Conservation (phyloP, 2,113 vertebrate genomes). For the Gulo gulo region DNA sequence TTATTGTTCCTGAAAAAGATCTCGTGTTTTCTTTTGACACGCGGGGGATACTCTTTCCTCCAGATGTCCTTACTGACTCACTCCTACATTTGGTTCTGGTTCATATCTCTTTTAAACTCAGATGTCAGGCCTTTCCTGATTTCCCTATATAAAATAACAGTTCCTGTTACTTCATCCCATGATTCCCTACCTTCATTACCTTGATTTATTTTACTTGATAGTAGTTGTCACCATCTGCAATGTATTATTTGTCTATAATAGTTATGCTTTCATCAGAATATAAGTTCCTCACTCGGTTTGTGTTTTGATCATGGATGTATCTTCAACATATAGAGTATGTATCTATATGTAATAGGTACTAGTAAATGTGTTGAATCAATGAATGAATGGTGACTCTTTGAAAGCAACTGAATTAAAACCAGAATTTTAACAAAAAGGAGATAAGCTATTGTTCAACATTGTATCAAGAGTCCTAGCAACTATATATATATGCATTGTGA, state of each 20-base stretch:
- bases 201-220: neutral
- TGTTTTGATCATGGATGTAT: neutral
- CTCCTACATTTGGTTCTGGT: neutral
- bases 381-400: neutral
- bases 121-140: neutral
- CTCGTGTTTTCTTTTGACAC: neutral
- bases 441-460: neutral
- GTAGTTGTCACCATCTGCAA: neutral
- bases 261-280: neutral
- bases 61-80: neutral
- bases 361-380: neutral
- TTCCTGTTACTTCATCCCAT: neutral
- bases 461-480: neutral
- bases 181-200: neutral
- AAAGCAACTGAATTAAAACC: neutral
- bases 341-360: neutral
- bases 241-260: neutral
- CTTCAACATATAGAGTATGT: neutral
- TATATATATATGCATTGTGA: neutral
- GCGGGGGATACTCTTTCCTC: neutral
- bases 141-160: neutral
- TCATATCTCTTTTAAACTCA: neutral
- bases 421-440: neutral
- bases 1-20: neutral
- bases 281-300: neutral